Evolutionary conservation across 1,140 invertebrate genomes (phyloP).

Genomic region (Campoletis sonorensis): DNA sequence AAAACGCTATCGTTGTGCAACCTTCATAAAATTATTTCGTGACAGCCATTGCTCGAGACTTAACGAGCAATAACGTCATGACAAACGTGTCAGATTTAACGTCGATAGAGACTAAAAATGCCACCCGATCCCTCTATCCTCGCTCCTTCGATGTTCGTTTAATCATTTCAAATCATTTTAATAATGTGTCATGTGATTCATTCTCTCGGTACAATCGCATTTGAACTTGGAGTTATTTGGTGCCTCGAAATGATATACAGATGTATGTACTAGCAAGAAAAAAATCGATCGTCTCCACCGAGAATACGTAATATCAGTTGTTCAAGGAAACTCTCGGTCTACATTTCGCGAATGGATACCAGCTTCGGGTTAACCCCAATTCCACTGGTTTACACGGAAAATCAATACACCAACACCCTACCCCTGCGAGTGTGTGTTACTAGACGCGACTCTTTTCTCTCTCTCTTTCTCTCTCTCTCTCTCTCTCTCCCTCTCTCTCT

Average conservation of each 20-base stretch:
- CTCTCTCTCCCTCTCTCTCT: slow-evolving; percentile 34
- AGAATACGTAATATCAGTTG: slow-evolving; percentile 23
- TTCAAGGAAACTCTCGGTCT: slow-evolving; percentile 23
- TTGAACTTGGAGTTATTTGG: neutral
- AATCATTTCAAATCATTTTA: too few relatives aligned
- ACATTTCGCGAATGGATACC: slow-evolving; percentile 32
- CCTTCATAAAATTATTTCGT: neutral
- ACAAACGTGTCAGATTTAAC: neutral
- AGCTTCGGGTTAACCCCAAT: slow-evolving; percentile 66
- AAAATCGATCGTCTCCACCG: slow-evolving; percentile 23
- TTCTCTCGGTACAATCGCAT: too few relatives aligned
- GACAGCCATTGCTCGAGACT: too few relatives aligned
- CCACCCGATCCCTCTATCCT: neutral
- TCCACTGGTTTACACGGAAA: slow-evolving; percentile 69
- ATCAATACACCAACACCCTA: slow-evolving; percentile 69
- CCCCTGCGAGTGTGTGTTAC: slow-evolving; percentile 39
- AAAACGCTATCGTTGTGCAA: slow-evolving; percentile 17
- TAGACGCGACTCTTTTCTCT: slow-evolving; percentile 48
- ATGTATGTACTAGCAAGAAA: neutral
- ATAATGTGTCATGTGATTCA: too few relatives aligned
- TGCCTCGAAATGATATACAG: neutral
- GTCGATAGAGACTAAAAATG: neutral
- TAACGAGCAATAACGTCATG: neutral
- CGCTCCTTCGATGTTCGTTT: slow-evolving; percentile 22
- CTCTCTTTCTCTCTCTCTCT: slow-evolving; percentile 27